Evolutionary conservation across 2,113 vertebrate genomes (phyloP).

Genomic region (Coturnix japonica): DNA sequence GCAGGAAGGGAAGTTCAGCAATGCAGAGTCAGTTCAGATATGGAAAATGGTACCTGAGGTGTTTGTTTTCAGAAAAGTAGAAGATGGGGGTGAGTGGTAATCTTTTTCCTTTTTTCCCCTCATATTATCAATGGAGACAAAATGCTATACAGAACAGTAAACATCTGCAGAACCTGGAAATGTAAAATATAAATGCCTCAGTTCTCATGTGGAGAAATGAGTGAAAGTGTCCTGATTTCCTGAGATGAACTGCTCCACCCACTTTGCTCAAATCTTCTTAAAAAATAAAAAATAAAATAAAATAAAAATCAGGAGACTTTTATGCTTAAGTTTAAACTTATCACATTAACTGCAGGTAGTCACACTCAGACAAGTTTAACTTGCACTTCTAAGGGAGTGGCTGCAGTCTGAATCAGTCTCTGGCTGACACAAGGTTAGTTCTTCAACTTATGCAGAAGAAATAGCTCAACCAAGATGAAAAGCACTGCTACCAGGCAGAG

Average conservation of each 20-base stretch:
- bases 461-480: neutral
- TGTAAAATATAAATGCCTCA: fast-evolving
- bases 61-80: neutral
- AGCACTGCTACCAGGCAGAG: neutral
- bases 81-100: neutral
- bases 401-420: neutral
- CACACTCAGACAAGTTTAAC: neutral
- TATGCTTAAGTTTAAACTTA: neutral
- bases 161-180: neutral
- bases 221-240: neutral
- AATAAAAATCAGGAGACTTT: neutral
- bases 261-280: neutral
- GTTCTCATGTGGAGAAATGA: neutral
- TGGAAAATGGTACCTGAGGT: neutral
- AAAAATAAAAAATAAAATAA: neutral
- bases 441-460: neutral
- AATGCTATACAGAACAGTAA: neutral
- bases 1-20: neutral
- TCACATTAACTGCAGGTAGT: neutral
- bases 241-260: neutral
- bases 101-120: neutral
- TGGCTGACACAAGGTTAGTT: neutral
- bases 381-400: neutral
- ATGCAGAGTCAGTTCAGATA: neutral
- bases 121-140: neutral